Percentiles rank a stretch among this genome's conserved stretches.
phyloP scores from a whole-genome alignment of 2,113 vertebrate species.

The Coregonus clupeaformis region DNA sequence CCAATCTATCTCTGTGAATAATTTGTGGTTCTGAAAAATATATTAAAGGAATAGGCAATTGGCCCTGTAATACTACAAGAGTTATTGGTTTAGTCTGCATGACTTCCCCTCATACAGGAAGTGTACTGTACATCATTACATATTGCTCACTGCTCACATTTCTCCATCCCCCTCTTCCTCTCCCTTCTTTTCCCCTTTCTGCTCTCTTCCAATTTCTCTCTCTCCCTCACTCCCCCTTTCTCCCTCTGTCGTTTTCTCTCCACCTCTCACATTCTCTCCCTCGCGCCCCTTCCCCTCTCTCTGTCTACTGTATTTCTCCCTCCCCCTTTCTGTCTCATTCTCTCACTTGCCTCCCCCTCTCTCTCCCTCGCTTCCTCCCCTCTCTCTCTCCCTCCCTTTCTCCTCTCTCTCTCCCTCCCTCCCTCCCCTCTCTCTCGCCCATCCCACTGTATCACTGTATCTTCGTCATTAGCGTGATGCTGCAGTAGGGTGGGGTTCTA shows the following conservation, averaged over 20 bases:
- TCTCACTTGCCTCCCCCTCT: neutral
- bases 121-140: neutral
- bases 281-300: neutral
- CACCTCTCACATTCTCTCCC: neutral
- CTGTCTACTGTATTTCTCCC: neutral
- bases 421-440: neutral
- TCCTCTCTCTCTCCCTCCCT: neutral
- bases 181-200: neutral
- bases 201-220: neutral
- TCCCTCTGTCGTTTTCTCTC: neutral
- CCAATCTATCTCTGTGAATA: neutral
- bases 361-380: neutral
- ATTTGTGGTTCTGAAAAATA: constrained; percentile 31
- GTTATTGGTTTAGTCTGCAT: neutral
- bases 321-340: neutral
- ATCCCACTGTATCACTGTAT: constrained; percentile 3
- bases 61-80: constrained; percentile 1
- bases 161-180: neutral
- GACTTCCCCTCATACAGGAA: neutral
- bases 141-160: neutral
- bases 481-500: constrained; percentile 37
- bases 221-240: neutral
- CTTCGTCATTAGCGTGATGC: neutral
- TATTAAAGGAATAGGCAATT: constrained; percentile 21
- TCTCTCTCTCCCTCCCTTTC: neutral